A percentile compares a stretch with the other conserved stretches of the same genome.
Conservation (phyloP, 2,888 invertebrate genomes). For the Strigamia crassipes region DNA sequence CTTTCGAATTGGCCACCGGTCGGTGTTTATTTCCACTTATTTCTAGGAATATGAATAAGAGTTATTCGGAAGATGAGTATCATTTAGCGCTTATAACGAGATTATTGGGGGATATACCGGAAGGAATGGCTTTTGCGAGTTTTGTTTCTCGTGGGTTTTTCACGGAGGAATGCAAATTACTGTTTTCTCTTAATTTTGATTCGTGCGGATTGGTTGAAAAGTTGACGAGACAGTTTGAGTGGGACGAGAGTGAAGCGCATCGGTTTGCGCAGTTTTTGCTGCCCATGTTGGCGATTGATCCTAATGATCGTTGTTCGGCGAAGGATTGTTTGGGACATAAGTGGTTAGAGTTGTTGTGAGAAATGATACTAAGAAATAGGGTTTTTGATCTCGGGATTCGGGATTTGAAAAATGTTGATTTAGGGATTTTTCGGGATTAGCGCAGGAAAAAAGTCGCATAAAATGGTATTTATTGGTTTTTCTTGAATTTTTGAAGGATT, state of each 20-base stretch:
- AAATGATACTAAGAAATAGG: no score
- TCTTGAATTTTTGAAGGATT: no score
- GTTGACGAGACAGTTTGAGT: not conserved
- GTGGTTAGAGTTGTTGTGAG: no score
- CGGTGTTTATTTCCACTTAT: constrained; percentile 56
- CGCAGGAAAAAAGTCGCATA: no score
- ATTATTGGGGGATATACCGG: not conserved
- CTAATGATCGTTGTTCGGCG: not conserved
- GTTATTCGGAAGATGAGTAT: constrained; percentile 65
- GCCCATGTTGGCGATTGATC: not conserved
- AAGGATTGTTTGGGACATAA: not conserved
- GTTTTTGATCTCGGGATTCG: no score
- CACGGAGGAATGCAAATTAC: constrained; percentile 53
- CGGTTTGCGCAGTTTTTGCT: not conserved
- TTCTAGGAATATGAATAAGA: constrained; percentile 75
- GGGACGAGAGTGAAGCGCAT: not conserved
- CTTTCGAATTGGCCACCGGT: constrained; percentile 60
- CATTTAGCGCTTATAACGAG: not conserved
- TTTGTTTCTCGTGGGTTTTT: constrained; percentile 54
- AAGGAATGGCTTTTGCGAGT: constrained; percentile 78
- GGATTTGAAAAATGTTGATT: no score
- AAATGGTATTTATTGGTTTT: no score
- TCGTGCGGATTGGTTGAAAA: constrained; percentile 96
- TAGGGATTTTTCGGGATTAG: no score
- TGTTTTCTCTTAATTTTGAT: constrained; percentile 92